A percentile compares a stretch with the other conserved stretches of the same genome.
Conservation (phyloP, 2,113 vertebrate genomes). For the Pardalotus punctatus region DNA sequence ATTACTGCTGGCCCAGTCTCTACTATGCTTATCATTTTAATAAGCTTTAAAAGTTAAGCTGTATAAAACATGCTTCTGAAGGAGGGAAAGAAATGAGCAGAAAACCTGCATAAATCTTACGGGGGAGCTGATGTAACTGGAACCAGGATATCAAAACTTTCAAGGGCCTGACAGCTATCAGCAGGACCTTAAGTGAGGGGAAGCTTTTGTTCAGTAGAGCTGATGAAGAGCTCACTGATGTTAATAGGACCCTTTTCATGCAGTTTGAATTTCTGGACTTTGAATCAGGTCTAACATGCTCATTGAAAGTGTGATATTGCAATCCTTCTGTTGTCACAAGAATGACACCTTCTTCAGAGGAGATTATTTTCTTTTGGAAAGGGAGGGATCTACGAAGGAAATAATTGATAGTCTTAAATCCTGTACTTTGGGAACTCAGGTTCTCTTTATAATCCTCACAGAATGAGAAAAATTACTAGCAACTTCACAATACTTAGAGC, state of each 20-base stretch:
- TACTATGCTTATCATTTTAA: background rate
- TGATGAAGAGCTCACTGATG: background rate
- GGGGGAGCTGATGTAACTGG: background rate
- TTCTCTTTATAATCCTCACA: conserved; percentile 30
- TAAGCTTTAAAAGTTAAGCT: background rate
- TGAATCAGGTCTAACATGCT: conserved; percentile 9
- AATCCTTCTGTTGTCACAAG: conserved; percentile 15
- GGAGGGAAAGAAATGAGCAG: background rate
- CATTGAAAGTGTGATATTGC: conserved; percentile 43
- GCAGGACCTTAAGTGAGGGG: background rate
- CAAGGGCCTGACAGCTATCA: background rate
- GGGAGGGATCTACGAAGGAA: background rate
- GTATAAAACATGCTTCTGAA: background rate
- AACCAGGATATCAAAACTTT: background rate
- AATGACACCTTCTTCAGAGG: conserved; percentile 34
- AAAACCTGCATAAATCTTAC: background rate
- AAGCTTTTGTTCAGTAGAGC: conserved; percentile 36
- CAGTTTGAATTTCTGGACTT: background rate
- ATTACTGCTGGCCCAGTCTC: background rate
- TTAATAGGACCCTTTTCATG: conserved; percentile 33
- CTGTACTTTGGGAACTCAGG: conserved; percentile 26
- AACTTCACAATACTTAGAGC: conserved; percentile 44
- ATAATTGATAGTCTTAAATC: conserved; percentile 55
- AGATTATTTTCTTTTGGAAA: conserved; percentile 52
- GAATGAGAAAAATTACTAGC: conserved; percentile 42